Conservation (phyloP, 2,888 invertebrate species). For the Cheilosia soror region DNA sequence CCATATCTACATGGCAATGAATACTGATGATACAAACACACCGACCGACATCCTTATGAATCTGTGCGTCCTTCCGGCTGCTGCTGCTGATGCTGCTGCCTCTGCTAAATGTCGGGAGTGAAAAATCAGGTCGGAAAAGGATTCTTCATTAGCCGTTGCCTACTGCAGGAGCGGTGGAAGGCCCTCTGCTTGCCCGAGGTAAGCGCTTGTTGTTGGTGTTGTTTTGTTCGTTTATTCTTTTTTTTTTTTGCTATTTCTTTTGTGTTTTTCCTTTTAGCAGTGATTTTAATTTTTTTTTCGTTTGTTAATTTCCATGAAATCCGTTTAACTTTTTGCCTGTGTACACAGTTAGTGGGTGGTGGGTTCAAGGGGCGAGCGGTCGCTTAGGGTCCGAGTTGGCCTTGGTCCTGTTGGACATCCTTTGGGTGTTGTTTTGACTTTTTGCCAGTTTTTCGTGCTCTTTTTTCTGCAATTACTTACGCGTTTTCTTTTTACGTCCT, state of each 20-base stretch:
- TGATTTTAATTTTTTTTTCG: conserved; percentile 44
- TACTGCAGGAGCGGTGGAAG: conserved; percentile 82
- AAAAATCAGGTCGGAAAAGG: conserved; percentile 79
- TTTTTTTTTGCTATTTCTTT: conserved; percentile 24
- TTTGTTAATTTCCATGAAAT: conserved; percentile 62
- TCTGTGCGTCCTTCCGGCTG: conserved; percentile 41
- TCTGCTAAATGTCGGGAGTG: background rate
- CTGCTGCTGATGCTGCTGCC: background rate
- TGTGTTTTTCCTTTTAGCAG: conserved; percentile 19
- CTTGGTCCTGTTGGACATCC: conserved; percentile 36
- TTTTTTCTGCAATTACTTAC: conserved; percentile 67
- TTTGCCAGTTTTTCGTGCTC: conserved; percentile 13
- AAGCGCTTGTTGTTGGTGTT: conserved; percentile 42
- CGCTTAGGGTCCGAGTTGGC: background rate
- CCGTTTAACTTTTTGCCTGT: conserved; percentile 61
- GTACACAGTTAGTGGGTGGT: background rate
- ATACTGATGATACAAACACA: conserved; percentile 56
- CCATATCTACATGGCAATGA: conserved; percentile 40
- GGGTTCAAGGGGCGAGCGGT: background rate
- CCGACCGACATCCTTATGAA: conserved; percentile 21
- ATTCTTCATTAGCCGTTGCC: conserved; percentile 78
- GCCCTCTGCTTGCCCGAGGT: conserved; percentile 80
- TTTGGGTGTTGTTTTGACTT: conserved; percentile 10
- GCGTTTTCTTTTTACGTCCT: conserved; percentile 48
- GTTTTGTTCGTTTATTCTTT: conserved; percentile 12